These are phyloP conservation scores for Allacma fusca DNA, from an alignment of 2,888 invertebrate species.

Conservation along the genomic window DNA sequence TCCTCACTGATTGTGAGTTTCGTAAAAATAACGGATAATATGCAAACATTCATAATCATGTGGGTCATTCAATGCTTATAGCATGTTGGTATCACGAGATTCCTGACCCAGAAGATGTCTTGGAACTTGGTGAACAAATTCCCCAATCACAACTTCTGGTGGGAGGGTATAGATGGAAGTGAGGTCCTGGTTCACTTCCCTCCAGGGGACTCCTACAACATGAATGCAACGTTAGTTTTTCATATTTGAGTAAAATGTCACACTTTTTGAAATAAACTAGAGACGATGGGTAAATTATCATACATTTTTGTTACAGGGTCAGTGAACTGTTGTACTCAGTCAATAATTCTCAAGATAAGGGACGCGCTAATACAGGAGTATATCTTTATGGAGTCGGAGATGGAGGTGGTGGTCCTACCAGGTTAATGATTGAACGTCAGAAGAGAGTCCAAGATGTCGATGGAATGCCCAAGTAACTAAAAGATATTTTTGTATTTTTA, in stretches of 20 bases:
- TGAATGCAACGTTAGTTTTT: conserved; percentile 59
- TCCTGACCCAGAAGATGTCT: conserved; percentile 68
- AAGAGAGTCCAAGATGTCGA: conserved; percentile 65
- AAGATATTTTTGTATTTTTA: too few species aligned
- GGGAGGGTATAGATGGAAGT: conserved; percentile 67
- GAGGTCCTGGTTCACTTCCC: conserved; percentile 67
- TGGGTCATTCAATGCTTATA: neutral
- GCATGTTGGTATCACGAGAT: conserved; percentile 60
- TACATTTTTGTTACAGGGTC: conserved; percentile 55
- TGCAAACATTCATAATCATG: neutral
- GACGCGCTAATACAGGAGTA: conserved; percentile 64
- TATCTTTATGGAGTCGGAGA: conserved; percentile 68
- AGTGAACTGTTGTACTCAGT: conserved; percentile 63
- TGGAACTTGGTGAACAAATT: conserved; percentile 68
- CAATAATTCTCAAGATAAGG: conserved; percentile 67
- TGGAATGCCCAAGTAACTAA: conserved; percentile 65
- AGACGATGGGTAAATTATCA: neutral
- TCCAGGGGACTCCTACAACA: conserved; percentile 66
- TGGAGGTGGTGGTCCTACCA: conserved; percentile 68
- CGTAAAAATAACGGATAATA: too few species aligned
- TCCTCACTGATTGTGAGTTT: too few species aligned
- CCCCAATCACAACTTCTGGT: conserved; percentile 64
- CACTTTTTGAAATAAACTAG: too few species aligned
- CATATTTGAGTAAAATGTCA: conserved; percentile 13
- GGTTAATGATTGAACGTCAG: conserved; percentile 65